Evolutionary conservation across 2,113 vertebrate genomes (phyloP).

Genomic region (Lates calcarifer): DNA sequence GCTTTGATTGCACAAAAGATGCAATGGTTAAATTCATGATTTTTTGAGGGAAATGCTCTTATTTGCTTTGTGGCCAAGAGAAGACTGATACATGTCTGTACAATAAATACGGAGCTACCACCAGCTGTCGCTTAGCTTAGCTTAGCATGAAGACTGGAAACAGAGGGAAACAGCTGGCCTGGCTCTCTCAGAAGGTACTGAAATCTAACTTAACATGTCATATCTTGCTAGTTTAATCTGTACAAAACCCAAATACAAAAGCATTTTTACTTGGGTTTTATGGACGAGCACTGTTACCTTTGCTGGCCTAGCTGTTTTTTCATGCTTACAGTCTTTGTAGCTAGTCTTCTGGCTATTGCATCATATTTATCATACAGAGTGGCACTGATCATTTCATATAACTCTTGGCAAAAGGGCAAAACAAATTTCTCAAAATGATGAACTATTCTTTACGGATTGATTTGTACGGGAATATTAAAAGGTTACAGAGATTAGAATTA

Average conservation of each 20-base stretch:
- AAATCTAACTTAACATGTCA: neutral
- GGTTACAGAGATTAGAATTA: neutral
- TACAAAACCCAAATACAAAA: too few species aligned
- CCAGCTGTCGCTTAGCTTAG: too few species aligned
- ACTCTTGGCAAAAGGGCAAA: neutral
- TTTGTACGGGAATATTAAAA: neutral
- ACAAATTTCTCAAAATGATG: neutral
- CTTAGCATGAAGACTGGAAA: neutral
- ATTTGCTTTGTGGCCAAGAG: neutral
- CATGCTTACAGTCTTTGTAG: neutral
- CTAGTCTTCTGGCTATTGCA: neutral
- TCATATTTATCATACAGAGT: neutral
- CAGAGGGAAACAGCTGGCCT: neutral
- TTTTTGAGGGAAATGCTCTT: neutral
- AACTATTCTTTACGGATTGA: neutral
- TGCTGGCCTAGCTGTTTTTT: too few species aligned
- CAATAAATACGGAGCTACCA: neutral
- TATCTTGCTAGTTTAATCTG: neutral
- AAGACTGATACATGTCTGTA: neutral
- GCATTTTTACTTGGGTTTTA: too few species aligned
- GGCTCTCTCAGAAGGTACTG: neutral
- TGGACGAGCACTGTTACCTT: too few species aligned
- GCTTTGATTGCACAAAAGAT: conserved; percentile 1
- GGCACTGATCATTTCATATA: neutral
- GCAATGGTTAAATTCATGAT: neutral